Evolutionary conservation across 1,140 invertebrate species (phyloP).

Genomic region (Lepidurus apus): DNA sequence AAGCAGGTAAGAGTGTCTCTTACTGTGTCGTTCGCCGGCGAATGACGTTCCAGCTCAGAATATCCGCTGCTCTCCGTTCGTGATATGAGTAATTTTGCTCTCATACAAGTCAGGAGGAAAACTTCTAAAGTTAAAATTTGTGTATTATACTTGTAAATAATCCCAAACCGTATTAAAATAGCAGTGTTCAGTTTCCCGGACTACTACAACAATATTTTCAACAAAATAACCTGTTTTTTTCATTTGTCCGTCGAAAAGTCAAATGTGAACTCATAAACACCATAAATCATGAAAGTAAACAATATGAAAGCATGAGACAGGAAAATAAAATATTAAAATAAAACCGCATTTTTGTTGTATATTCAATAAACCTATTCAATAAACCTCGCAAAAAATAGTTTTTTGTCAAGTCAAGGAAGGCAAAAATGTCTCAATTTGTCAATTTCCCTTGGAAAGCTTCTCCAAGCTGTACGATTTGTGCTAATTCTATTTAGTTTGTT

Average conservation of each 20-base stretch:
- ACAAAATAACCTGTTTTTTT: background rate
- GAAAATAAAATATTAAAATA: background rate
- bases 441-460: background rate
- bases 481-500: background rate
- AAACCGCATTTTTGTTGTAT: background rate
- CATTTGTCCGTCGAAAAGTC: background rate
- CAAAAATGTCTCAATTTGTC: slow-evolving; percentile 17
- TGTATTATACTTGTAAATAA: slow-evolving; percentile 15
- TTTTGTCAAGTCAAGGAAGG: background rate
- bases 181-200: background rate
- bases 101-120: too few species aligned
- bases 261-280: background rate
- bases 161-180: slow-evolving; percentile 15
- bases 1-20: background rate
- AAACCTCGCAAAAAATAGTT: background rate
- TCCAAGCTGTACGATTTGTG: background rate
- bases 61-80: too few species aligned
- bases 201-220: background rate
- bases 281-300: background rate
- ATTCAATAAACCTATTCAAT: too few species aligned
- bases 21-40: too few species aligned
- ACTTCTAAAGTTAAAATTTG: background rate
- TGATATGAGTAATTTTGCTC: too few species aligned
- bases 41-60: too few species aligned
- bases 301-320: background rate